These are phyloP conservation scores for Theropithecus gelada DNA, from an alignment of 2,113 vertebrate genomes.

Conservation along the genomic window DNA sequence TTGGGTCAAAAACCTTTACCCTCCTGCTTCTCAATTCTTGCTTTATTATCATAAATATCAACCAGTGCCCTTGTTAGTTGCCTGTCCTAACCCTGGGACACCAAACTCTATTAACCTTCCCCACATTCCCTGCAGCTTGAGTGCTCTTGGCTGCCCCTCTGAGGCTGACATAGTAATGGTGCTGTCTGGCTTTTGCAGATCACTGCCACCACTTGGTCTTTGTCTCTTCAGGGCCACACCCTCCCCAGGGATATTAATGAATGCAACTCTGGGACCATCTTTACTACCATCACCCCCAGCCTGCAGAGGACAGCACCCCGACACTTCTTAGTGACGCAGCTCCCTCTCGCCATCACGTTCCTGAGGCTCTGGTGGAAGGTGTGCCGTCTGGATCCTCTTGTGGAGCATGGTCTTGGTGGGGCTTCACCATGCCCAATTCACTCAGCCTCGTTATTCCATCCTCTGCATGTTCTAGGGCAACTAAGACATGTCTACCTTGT, in stretches of 20 bases:
- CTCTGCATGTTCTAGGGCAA: neutral
- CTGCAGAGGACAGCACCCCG: too few relatives aligned
- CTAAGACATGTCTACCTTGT: neutral
- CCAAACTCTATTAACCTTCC: too few relatives aligned
- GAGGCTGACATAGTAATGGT: rapidly evolving
- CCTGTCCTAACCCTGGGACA: neutral
- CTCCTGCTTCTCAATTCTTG: neutral
- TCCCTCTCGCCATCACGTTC: neutral
- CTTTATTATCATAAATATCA: neutral
- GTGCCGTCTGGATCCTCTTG: neutral
- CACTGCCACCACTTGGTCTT: neutral
- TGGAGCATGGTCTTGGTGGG: neutral
- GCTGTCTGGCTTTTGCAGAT: rapidly evolving
- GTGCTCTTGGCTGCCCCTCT: rapidly evolving
- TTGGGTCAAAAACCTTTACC: neutral
- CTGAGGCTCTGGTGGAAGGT: neutral
- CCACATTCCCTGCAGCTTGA: too few relatives aligned
- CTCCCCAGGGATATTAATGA: neutral
- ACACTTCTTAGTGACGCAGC: too few relatives aligned
- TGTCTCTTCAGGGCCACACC: neutral
- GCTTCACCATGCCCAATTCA: neutral
- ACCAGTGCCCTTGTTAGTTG: neutral
- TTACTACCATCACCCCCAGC: too few relatives aligned
- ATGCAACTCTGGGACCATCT: too few relatives aligned
- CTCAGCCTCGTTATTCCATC: neutral